Base-by-base conservation (phyloP, 2,888 invertebrate species). In the Amiota minor region DNA sequence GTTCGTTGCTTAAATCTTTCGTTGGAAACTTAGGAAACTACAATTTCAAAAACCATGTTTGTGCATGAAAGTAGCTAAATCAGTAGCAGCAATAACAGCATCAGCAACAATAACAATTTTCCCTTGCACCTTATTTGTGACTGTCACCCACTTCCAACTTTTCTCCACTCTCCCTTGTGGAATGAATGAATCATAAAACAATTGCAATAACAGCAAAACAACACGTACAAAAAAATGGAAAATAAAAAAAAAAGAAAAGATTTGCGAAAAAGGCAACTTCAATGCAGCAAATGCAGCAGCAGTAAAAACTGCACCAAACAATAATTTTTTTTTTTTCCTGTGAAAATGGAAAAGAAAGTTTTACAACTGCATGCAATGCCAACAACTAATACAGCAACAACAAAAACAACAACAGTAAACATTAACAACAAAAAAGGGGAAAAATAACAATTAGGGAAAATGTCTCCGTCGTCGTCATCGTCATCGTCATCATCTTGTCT, bases 71-170 rank as follows among this genome's bases (percentile, higher is more conserved):
- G 67, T 68, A 68, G 67, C 53, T 53, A 23, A 10, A 62, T 46
- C 65, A 65, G 65, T 14, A n/a, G 16, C 62, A 62, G n/a, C 18
- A 65, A 47, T 14, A 64, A 46, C 35, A 64, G n/a, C 35, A 45
- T 14, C 35, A 64, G 45, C 45, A 35, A 47, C 18, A 65, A 65
- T 47, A 65, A 68, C 45, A 73, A 76, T 72, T 78, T 78, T 76
- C 75, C 76, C 76, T 75, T 72, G 67, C 75, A 78, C 76, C 76
- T 76, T 76, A 78, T 78, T 76, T 71, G 77, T 74, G 73, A 70
- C 47, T 20, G 35, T 2, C 9, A 65, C 59, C 53, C 53, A 20
- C 35, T 35, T 35, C 6, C 35, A 35, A 35, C 35, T 8, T 35
- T 35, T 35, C 35, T 35, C 20, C 59, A 10, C 8, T 10, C 10